Conservation (phyloP, 2,113 vertebrate species). For the Phyllopteryx taeniolatus region DNA sequence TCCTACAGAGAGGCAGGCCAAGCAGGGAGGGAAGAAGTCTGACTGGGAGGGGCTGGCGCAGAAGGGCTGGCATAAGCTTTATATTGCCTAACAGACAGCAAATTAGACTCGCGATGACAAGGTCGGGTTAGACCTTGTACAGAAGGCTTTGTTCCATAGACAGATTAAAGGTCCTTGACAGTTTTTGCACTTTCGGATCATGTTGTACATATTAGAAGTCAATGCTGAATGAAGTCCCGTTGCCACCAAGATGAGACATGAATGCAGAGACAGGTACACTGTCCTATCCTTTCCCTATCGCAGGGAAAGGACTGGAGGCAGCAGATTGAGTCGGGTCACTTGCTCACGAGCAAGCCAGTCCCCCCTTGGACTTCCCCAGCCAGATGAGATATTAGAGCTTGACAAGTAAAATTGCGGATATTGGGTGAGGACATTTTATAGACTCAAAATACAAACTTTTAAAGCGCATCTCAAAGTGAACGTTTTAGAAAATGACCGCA, state of each 20-base stretch:
- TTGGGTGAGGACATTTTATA: neutral
- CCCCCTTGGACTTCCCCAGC: neutral
- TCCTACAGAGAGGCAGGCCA: slow-evolving; percentile 53
- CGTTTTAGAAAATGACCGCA: neutral
- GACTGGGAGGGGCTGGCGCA: slow-evolving; percentile 64
- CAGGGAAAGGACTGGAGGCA: neutral
- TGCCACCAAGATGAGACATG: slow-evolving; percentile 20
- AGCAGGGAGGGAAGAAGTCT: slow-evolving; percentile 50
- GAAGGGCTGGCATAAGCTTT: slow-evolving; percentile 70
- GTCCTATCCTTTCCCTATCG: neutral
- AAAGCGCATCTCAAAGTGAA: neutral
- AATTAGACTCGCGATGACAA: slow-evolving; percentile 94
- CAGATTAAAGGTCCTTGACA: slow-evolving; percentile 91
- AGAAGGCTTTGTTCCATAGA: slow-evolving; percentile 88
- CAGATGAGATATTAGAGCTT: neutral
- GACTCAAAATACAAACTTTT: neutral
- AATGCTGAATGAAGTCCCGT: slow-evolving; percentile 76
- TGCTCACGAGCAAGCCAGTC: neutral
- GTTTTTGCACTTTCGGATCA: slow-evolving; percentile 95
- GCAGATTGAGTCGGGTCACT: neutral
- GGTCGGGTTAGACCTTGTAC: slow-evolving; percentile 86
- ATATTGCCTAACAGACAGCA: slow-evolving; percentile 82
- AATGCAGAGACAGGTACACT: slow-evolving; percentile 12
- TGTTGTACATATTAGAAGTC: slow-evolving; percentile 89
- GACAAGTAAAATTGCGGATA: neutral